Evolutionary conservation across 2,888 invertebrate genomes (phyloP), one percentile per base, ranked within the genome.

Genomic region (Halocaridina rubra): DNA sequence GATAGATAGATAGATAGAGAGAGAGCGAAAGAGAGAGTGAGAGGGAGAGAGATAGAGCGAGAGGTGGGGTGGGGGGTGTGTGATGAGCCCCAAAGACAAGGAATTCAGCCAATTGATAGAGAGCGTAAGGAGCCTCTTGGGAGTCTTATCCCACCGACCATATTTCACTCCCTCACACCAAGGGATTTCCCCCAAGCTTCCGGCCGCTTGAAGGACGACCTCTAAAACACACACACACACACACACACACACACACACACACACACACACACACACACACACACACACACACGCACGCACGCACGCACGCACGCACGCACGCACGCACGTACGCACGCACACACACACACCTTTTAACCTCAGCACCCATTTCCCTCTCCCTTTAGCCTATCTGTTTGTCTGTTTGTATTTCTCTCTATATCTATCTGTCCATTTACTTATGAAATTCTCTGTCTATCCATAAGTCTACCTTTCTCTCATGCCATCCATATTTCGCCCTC

Each of bases 91-190:
- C 53, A n/a, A 19, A 71, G 71, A 71, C 32, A 33, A 71, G 3
- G 71, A 71, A 71, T 71, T 33, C 32, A 22, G 71, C 71, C 71
- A 71, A 71, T 71, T 71, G 71, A 71, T 71, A 71, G 71, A 71
- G 71, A 71, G 32, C 22, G 71, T 71, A 71, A 71, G 30, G 16
- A 33, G 5, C 22, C 71, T 22, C 71, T n/a, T 4, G 71, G 30
- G 71, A 32, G 29, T 22, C 27, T 71, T 29, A n/a, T 33, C 71
- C 71, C n/a, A 32, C 22, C 71, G 32, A 30, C 71, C 71, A 71
- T 71, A 71, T 71, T 71, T 71, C 39, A 30, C 69, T 16, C 19
- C 61, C 32, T 10, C 1, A 10, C 16, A 32, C 69, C 69, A 19
- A 7, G 71, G 71, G 30, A 29, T 32, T 29, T 33, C 71, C 71